Conservation (phyloP, 1,140 invertebrate genomes). For the Halesus radiatus region DNA sequence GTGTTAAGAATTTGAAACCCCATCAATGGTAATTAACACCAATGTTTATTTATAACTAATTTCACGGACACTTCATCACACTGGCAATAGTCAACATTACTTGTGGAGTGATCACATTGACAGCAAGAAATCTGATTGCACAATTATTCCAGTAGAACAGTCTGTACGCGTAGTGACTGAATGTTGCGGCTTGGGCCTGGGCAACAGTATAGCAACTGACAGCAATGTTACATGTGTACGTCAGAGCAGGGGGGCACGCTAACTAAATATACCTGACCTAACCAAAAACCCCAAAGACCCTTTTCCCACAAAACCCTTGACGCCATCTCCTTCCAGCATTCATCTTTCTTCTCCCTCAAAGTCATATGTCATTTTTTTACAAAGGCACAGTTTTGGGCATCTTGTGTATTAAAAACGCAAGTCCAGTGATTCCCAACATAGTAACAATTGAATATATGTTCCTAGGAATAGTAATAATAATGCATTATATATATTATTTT, state of each 20-base stretch:
- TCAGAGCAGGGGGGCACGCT: constrained; percentile 43
- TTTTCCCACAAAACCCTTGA: constrained; percentile 51
- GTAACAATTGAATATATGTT: no score
- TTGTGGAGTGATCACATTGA: no score
- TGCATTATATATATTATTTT: no score
- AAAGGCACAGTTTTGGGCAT: constrained; percentile 29
- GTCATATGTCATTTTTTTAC: constrained; percentile 56
- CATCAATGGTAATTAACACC: no score
- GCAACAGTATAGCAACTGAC: background rate
- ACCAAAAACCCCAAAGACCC: constrained; percentile 38
- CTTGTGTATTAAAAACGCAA: constrained; percentile 8
- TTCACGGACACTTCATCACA: no score
- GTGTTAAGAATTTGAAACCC: no score
- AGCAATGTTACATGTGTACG: background rate
- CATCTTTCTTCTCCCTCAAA: constrained; percentile 31
- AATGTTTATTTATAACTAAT: no score
- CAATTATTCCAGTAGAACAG: no score
- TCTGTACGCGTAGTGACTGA: background rate
- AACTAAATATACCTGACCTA: constrained; percentile 57
- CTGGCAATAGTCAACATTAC: no score
- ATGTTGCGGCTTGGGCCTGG: background rate
- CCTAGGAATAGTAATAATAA: no score
- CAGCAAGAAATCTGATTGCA: no score
- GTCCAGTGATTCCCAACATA: background rate
- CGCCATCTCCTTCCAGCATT: constrained; percentile 17